Conservation (phyloP, 1,140 invertebrate genomes). For the Cydia amplana region DNA sequence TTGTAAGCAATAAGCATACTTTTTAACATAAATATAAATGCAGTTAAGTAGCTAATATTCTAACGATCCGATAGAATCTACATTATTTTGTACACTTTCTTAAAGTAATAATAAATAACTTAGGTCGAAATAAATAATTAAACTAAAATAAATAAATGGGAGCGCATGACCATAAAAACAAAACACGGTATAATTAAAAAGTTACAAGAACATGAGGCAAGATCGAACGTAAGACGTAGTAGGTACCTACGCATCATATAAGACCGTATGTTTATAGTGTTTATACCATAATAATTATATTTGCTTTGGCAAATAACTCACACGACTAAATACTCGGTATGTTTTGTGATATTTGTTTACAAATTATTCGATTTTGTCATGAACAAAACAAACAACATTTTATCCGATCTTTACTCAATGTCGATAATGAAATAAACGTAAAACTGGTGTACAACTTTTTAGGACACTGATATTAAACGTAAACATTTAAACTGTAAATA, state of each 20-base stretch:
- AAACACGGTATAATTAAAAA: neutral
- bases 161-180: neutral
- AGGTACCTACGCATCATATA: too few species aligned
- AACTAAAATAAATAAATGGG: neutral
- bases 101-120: slow-evolving; percentile 19
- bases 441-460: neutral
- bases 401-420: too few species aligned
- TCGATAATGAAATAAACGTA: too few species aligned
- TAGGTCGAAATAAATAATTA: slow-evolving; percentile 22
- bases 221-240: neutral
- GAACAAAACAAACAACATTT: too few species aligned
- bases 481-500: neutral
- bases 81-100: slow-evolving; percentile 16
- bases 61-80: slow-evolving; percentile 31
- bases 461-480: too few species aligned
- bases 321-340: too few species aligned
- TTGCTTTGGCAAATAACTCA: too few species aligned
- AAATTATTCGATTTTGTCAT: too few species aligned
- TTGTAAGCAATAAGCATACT: neutral
- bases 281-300: too few species aligned
- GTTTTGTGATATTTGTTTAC: too few species aligned
- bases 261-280: too few species aligned
- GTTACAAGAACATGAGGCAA: neutral
- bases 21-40: neutral
- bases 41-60: neutral